Conservation (phyloP, 2,888 invertebrate genomes). For the Ophion costatus region DNA sequence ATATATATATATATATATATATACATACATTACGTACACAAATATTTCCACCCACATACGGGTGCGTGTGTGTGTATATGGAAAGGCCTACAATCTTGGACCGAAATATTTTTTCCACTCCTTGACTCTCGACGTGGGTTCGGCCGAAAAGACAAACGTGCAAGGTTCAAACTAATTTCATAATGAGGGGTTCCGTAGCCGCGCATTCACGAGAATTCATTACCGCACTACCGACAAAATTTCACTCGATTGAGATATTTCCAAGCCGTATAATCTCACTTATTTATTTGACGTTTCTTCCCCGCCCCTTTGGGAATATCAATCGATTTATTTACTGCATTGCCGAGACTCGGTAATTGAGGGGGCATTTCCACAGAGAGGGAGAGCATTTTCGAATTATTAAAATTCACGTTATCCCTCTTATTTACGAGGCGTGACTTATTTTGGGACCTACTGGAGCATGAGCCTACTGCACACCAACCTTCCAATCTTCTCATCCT, state of each 20-base stretch:
- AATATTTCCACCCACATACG: too few species aligned
- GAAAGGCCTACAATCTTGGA: too few species aligned
- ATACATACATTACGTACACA: too few species aligned
- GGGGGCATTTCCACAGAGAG: not conserved
- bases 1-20: too few species aligned
- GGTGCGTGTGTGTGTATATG: too few species aligned
- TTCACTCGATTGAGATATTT: constrained; percentile 76
- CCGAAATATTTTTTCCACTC: not conserved
- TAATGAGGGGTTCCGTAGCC: constrained; percentile 74
- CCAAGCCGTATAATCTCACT: constrained; percentile 41
- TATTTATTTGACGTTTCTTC: constrained; percentile 14
- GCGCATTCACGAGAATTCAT: constrained; percentile 75
- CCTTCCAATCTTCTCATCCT: too few species aligned
- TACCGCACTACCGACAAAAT: constrained; percentile 74
- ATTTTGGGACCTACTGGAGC: constrained; percentile 49
- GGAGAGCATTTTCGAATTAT: constrained; percentile 52
- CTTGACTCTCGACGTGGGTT: constrained; percentile 32
- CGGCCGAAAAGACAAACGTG: constrained; percentile 66
- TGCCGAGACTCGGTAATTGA: not conserved
- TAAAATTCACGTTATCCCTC: constrained; percentile 55
- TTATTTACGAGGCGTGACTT: constrained; percentile 59
- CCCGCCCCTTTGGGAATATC: not conserved
- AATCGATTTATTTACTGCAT: too few species aligned
- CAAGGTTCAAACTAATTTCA: constrained; percentile 78
- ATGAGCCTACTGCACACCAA: too few species aligned